phyloP scores from a whole-genome alignment of 2,797 vertebrate genomes.

The Sternarchorhynchus goeldii region DNA sequence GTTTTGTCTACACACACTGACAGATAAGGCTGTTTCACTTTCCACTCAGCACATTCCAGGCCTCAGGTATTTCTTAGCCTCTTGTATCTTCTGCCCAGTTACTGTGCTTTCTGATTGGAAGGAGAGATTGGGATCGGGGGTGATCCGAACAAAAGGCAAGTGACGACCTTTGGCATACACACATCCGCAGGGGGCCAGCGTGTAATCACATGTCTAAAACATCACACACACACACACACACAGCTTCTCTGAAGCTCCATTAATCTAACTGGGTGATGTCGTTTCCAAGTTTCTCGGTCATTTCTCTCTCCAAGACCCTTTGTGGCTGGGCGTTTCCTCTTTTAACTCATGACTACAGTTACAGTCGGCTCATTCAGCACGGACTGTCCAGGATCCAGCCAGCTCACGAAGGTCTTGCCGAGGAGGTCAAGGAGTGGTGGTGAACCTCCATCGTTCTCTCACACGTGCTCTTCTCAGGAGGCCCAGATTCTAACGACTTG shows the following conservation, averaged over 20 bases:
- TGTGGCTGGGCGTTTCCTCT: conserved; percentile 49
- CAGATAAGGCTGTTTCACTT: conserved; percentile 49
- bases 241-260: neutral
- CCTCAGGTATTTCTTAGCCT: conserved; percentile 42
- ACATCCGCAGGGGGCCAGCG: conserved; percentile 21
- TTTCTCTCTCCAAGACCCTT: conserved; percentile 20
- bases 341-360: conserved; percentile 38
- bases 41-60: conserved; percentile 39
- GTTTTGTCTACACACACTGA: conserved; percentile 51
- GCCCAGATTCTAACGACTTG: conserved; percentile 28
- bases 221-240: neutral
- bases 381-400: conserved; percentile 32
- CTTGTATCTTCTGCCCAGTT: conserved; percentile 35
- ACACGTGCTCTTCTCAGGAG: neutral
- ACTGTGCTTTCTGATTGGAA: conserved; percentile 43
- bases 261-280: neutral
- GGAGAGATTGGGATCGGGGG: conserved; percentile 43
- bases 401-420: conserved; percentile 38
- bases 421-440: conserved; percentile 22
- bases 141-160: conserved; percentile 33
- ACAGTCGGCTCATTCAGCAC: conserved; percentile 45
- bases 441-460: too few relatives aligned
- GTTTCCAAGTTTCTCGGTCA: neutral
- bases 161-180: conserved; percentile 16
- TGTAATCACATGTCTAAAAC: conserved; percentile 28